Conservation (phyloP, 1,140 invertebrate species). For the Dendroctonus ponderosae region DNA sequence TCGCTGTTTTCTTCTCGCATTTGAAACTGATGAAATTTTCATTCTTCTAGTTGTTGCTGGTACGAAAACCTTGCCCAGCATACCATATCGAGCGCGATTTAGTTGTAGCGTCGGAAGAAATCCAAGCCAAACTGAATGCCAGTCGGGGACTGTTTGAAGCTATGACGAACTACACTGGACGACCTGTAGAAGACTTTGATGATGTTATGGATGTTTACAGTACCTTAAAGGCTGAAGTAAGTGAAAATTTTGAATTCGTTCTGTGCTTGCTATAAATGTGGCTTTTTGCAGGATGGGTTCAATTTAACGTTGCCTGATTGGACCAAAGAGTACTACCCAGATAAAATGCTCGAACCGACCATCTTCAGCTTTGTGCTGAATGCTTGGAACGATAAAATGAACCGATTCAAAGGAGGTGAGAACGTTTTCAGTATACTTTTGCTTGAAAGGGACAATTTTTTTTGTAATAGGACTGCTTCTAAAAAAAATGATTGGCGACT, state of each 20-base stretch:
- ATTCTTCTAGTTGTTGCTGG: slow-evolving; percentile 55
- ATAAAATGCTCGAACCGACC: slow-evolving; percentile 58
- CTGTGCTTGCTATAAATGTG: background rate
- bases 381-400: slow-evolving; percentile 60
- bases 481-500: slow-evolving; percentile 64
- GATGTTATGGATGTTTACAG: slow-evolving; percentile 65
- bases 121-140: slow-evolving; percentile 53
- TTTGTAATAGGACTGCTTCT: slow-evolving; percentile 53
- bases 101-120: slow-evolving; percentile 53
- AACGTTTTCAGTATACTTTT: slow-evolving; percentile 20
- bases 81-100: slow-evolving; percentile 58
- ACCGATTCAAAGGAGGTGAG: slow-evolving; percentile 61
- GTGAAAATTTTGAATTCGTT: background rate
- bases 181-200: slow-evolving; percentile 58
- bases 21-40: background rate
- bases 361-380: slow-evolving; percentile 61
- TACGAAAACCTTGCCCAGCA: slow-evolving; percentile 58
- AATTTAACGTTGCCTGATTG: slow-evolving; percentile 57
- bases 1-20: background rate
- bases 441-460: slow-evolving; percentile 3
- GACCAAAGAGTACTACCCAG: slow-evolving; percentile 62
- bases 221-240: slow-evolving; percentile 65
- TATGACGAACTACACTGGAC: slow-evolving; percentile 57
- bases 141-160: slow-evolving; percentile 57
- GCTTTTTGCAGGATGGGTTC: slow-evolving; percentile 24